A percentile compares a stretch with the other conserved stretches of the same genome.
Evolutionary conservation across 2,113 vertebrate species (phyloP).

Genomic region (Platysternon megacephalum): DNA sequence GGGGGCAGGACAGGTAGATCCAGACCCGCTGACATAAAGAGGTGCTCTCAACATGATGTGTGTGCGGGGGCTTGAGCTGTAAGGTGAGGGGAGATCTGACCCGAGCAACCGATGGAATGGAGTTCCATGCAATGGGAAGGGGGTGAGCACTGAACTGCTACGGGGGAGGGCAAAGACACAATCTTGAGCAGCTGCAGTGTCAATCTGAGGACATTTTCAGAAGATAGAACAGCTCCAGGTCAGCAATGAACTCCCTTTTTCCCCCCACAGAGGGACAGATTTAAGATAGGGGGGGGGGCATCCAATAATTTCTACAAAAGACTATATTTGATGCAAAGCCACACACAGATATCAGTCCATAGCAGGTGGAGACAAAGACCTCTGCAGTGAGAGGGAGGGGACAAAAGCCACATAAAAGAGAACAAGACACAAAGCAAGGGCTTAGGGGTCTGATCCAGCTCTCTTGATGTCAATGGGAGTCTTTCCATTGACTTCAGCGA

Average conservation of each 20-base stretch:
- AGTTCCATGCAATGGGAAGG: background rate
- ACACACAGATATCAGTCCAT: background rate
- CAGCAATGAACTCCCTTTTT: accelerated
- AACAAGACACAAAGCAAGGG: background rate
- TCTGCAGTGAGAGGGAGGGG: background rate
- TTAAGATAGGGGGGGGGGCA: background rate
- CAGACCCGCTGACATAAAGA: background rate
- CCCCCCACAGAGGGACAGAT: background rate
- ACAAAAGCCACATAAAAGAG: background rate
- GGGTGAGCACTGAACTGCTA: background rate
- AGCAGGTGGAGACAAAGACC: background rate
- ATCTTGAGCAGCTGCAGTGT: background rate
- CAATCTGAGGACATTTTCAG: background rate
- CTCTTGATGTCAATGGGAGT: background rate
- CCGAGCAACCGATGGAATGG: accelerated
- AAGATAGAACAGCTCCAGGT: background rate
- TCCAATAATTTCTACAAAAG: background rate
- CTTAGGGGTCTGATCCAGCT: background rate
- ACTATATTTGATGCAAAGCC: background rate
- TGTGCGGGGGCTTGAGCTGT: background rate
- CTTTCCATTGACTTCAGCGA: background rate
- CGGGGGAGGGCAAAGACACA: background rate
- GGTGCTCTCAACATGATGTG: accelerated
- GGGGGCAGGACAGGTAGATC: background rate
- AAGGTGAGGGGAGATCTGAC: background rate